Evolutionary conservation across 2,113 vertebrate species (phyloP).

Genomic region (Bujurquina vittata): DNA sequence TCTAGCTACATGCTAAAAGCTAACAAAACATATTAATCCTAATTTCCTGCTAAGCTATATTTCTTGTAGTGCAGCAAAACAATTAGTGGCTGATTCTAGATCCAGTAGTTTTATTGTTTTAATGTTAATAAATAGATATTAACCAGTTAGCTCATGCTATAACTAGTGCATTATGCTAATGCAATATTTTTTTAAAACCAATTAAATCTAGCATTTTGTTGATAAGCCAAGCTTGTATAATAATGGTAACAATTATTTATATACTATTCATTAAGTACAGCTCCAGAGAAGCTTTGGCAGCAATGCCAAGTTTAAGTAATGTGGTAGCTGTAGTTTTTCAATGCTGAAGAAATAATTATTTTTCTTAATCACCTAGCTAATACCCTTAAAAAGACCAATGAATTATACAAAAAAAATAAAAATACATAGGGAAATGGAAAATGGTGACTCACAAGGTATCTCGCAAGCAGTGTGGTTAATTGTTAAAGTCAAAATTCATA

Average conservation of each 20-base stretch:
- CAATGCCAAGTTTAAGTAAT: background rate
- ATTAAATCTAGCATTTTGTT: background rate
- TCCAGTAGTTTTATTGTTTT: conserved; percentile 17
- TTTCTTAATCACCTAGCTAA: background rate
- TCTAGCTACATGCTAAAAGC: conserved; percentile 17
- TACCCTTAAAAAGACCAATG: background rate
- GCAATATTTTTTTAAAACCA: conserved; percentile 22
- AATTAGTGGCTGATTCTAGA: conserved; percentile 13
- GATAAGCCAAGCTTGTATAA: background rate
- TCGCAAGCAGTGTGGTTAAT: background rate
- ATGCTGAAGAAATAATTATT: background rate
- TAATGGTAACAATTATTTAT: background rate
- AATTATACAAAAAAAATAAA: background rate
- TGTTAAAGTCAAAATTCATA: background rate
- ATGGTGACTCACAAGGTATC: background rate
- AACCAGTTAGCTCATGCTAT: conserved; percentile 22
- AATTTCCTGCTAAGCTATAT: conserved; percentile 12
- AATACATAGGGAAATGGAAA: background rate
- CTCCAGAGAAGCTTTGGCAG: background rate
- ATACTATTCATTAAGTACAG: background rate
- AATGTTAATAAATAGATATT: conserved; percentile 1
- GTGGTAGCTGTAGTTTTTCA: background rate
- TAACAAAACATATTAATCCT: conserved; percentile 15
- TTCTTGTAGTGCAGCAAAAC: background rate
- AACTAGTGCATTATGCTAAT: conserved; percentile 13